Evolutionary conservation across 2,113 vertebrate species (phyloP).

Genomic region (Uropsilus gracilis): DNA sequence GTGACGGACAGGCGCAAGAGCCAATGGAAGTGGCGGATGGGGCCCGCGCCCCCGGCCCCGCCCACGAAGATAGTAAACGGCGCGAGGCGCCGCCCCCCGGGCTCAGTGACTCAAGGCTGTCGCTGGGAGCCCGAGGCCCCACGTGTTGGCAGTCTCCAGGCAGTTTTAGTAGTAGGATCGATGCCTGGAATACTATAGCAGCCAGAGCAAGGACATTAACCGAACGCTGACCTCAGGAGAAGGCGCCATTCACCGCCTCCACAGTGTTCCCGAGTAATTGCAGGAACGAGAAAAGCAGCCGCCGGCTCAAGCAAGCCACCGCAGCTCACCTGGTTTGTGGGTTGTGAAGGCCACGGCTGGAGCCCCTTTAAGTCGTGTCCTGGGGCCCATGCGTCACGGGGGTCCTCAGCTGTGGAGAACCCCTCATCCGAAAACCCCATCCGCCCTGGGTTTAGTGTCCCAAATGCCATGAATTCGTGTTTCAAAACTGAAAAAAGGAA

Average conservation of each 20-base stretch:
- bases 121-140: not conserved
- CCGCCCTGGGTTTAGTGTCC: not conserved
- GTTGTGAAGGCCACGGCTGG: not conserved
- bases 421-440: not conserved
- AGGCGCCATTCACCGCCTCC: constrained; percentile 54
- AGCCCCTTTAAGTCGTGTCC: not conserved
- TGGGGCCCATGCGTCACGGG: not conserved
- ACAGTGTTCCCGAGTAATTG: not conserved
- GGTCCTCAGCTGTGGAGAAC: not conserved
- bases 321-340: not conserved
- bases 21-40: constrained; percentile 48
- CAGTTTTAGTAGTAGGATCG: constrained; percentile 62
- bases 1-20: constrained; percentile 23
- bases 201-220: constrained; percentile 54
- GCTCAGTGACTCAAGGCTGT: not conserved
- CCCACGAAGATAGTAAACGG: constrained; percentile 61
- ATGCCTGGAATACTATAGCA: constrained; percentile 56
- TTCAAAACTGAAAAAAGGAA: constrained; percentile 39
- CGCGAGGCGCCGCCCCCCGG: not conserved
- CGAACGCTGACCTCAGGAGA: constrained; percentile 55
- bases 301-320: constrained; percentile 21
- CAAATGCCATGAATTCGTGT: constrained; percentile 23
- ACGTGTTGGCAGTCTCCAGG: constrained; percentile 29
- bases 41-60: not conserved
- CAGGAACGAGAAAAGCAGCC: not conserved